Conservation (phyloP, 1,140 invertebrate species). For the Phortica variegata region DNA sequence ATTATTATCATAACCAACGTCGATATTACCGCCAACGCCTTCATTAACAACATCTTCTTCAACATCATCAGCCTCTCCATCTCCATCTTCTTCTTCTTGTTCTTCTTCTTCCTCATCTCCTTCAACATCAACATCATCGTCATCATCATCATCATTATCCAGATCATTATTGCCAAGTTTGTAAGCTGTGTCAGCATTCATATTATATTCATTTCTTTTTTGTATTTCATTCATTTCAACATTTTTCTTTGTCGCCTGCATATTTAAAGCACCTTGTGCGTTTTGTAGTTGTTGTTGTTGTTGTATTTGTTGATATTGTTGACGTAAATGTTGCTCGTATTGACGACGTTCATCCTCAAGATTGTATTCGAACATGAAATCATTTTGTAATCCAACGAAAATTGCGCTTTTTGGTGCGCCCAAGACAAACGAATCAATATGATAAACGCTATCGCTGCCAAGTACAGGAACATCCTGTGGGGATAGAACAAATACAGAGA, state of each 20-base stretch:
- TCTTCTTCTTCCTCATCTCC: too few species aligned
- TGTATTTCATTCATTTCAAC: not conserved
- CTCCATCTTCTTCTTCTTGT: too few species aligned
- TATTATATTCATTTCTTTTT: not conserved
- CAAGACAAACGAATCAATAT: conserved; percentile 53
- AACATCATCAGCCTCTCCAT: too few species aligned
- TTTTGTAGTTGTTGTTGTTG: not conserved
- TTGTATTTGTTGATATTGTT: not conserved
- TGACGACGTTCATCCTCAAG: conserved; percentile 14
- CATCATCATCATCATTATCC: too few species aligned
- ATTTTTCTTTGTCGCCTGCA: not conserved
- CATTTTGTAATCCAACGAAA: conserved; percentile 53
- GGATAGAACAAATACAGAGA: conserved; percentile 38
- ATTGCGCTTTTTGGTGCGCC: conserved; percentile 53
- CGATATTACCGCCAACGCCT: too few species aligned
- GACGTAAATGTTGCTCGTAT: not conserved
- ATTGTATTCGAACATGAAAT: conserved; percentile 35
- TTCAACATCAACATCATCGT: too few species aligned
- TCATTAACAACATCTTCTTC: too few species aligned
- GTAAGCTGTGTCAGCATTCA: not conserved
- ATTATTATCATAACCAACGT: too few species aligned
- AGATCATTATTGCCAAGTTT: too few species aligned
- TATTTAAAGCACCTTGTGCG: not conserved
- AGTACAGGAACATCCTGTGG: conserved; percentile 48
- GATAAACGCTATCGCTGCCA: conserved; percentile 42